A percentile compares a stretch with the other conserved stretches of the same genome.
phyloP scores from a whole-genome alignment of 2,888 invertebrate genomes.

The Escarpia spicata region DNA sequence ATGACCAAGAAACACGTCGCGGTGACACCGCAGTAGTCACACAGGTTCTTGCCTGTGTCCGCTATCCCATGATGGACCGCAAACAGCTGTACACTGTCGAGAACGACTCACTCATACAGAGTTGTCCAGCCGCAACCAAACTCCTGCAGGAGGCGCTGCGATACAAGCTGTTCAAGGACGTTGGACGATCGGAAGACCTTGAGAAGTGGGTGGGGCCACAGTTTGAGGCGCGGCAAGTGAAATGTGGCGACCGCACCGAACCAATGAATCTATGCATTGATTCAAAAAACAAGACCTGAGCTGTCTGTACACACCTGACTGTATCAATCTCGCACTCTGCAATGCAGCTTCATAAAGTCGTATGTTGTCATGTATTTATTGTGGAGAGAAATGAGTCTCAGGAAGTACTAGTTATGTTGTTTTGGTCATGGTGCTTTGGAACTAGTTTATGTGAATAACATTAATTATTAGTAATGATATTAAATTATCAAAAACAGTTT shows the following conservation, averaged over 20 bases:
- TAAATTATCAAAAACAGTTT: background rate
- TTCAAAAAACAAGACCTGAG: background rate
- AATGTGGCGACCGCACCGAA: conserved; percentile 14
- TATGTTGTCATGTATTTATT: too few relatives aligned
- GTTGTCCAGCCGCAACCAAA: conserved; percentile 20
- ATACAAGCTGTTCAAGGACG: conserved; percentile 38
- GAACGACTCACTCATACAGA: conserved; percentile 32
- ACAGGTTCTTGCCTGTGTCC: conserved; percentile 35
- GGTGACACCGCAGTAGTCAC: background rate
- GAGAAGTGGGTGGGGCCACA: conserved; percentile 37
- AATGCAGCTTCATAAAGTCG: too few relatives aligned
- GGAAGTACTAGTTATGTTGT: background rate
- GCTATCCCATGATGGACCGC: conserved; percentile 36
- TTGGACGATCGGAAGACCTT: conserved; percentile 25
- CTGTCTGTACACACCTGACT: too few relatives aligned
- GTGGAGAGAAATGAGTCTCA: background rate
- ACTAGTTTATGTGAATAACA: background rate
- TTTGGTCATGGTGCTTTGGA: background rate
- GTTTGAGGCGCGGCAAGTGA: conserved; percentile 33
- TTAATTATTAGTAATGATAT: background rate
- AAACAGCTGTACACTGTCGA: conserved; percentile 39
- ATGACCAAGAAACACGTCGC: conserved; percentile 13
- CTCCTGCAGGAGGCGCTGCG: conserved; percentile 37
- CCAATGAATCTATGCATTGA: background rate
- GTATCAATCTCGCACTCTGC: too few relatives aligned